These are phyloP conservation scores for Lamproptera curius DNA, from an alignment of 2,888 invertebrate genomes.

Conservation along the genomic window DNA sequence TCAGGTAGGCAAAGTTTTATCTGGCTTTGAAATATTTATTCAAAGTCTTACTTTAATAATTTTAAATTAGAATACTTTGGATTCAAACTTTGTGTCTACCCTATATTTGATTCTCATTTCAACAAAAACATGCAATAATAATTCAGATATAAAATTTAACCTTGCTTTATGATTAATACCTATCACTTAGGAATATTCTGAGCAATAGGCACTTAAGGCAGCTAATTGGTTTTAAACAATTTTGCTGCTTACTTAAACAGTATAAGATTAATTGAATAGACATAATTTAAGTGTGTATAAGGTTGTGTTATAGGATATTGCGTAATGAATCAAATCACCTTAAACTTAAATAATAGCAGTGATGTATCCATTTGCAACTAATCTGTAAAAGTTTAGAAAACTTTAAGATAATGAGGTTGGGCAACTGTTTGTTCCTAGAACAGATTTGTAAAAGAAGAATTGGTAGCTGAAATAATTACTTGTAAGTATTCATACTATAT, in stretches of 20 bases:
- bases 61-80: not conserved
- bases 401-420: not conserved
- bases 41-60: conserved; percentile 4
- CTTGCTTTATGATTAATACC: too few species aligned
- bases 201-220: too few species aligned
- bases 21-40: not conserved
- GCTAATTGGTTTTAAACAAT: conserved; percentile 2
- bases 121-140: too few species aligned
- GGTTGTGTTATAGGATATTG: conserved; percentile 19
- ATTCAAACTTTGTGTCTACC: too few species aligned
- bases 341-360: conserved; percentile 10
- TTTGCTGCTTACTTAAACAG: not conserved
- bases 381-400: not conserved
- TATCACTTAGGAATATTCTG: too few species aligned
- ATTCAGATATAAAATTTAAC: too few species aligned
- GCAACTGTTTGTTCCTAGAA: not conserved
- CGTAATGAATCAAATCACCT: not conserved
- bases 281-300: conserved; percentile 1
- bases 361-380: conserved; percentile 8
- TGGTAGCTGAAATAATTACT: not conserved
- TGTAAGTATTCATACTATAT: not conserved
- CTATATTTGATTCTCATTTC: too few species aligned
- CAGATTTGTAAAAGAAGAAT: not conserved
- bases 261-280: not conserved
- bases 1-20: not conserved